These are phyloP conservation scores for Alethe castanea DNA, from an alignment of 2,113 vertebrate species.

Conservation along the genomic window DNA sequence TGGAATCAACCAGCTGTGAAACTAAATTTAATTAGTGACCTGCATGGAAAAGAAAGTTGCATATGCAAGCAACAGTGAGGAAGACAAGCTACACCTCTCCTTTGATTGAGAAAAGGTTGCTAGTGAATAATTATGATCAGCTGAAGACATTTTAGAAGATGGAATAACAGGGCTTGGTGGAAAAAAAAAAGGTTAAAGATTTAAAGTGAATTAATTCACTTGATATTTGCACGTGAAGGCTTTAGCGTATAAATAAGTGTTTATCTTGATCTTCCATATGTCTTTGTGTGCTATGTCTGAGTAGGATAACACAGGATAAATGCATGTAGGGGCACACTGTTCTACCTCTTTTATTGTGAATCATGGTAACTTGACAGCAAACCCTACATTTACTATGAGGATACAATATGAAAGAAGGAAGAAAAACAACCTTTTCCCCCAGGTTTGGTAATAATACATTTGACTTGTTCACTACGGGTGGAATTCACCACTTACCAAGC, in stretches of 20 bases:
- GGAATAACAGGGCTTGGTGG: background rate
- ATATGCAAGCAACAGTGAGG: background rate
- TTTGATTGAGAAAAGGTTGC: background rate
- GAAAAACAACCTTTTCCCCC: background rate
- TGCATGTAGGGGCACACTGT: fast-evolving
- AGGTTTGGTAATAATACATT: background rate
- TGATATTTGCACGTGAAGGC: background rate
- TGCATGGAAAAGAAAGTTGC: background rate
- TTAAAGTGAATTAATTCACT: background rate
- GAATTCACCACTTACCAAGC: background rate
- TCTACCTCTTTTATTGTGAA: background rate
- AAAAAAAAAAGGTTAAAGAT: background rate
- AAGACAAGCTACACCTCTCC: background rate
- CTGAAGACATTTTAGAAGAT: background rate
- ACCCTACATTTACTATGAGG: background rate
- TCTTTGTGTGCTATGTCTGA: background rate
- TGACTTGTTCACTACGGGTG: fast-evolving
- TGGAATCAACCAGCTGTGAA: background rate
- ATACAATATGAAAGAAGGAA: background rate
- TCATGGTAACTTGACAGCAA: background rate
- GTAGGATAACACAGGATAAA: background rate
- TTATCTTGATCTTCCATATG: background rate
- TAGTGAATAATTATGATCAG: background rate
- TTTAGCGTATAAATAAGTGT: background rate
- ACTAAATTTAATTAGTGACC: background rate